These are phyloP conservation scores for Heterotis niloticus DNA, from an alignment of 2,113 vertebrate genomes.

Conservation along the genomic window DNA sequence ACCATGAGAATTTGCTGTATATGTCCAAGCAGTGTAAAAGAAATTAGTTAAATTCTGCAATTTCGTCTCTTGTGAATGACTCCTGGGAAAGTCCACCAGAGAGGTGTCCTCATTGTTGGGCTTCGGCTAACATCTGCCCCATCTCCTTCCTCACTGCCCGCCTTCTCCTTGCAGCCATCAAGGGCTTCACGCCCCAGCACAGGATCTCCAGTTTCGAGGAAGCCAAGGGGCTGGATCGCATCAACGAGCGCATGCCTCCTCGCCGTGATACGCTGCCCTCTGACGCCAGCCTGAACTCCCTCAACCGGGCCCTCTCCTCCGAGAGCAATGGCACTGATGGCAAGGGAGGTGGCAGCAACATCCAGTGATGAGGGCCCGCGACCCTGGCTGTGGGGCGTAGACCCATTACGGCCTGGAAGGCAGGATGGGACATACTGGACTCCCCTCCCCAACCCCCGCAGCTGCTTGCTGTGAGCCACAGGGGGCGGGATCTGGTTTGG, in stretches of 20 bases:
- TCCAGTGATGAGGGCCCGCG: constrained; percentile 80
- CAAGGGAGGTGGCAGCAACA: constrained; percentile 86
- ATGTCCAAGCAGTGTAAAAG: too few relatives aligned
- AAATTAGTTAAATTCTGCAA: too few relatives aligned
- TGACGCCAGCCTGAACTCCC: constrained; percentile 94
- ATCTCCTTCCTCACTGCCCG: neutral
- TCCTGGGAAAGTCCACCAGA: too few relatives aligned
- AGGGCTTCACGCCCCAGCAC: constrained; percentile 98
- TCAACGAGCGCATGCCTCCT: constrained; percentile 98
- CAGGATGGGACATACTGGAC: constrained; percentile 63
- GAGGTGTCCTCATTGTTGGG: neutral
- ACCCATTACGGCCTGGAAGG: constrained; percentile 41
- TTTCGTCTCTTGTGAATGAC: too few relatives aligned
- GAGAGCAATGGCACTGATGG: constrained; percentile 96
- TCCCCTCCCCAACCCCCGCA: constrained; percentile 74
- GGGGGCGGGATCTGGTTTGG: constrained; percentile 30
- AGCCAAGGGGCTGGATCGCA: constrained; percentile 96
- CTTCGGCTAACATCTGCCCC: neutral
- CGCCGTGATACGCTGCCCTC: constrained; percentile 86
- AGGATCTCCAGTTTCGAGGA: constrained; percentile 99
- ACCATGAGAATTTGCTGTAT: too few relatives aligned
- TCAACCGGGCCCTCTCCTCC: constrained; percentile 95
- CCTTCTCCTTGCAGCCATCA: constrained; percentile 77
- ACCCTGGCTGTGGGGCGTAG: constrained; percentile 62
- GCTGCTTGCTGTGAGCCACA: constrained; percentile 61